Base-by-base conservation (phyloP, 2,113 vertebrate species). In the Saccopteryx bilineata region DNA sequence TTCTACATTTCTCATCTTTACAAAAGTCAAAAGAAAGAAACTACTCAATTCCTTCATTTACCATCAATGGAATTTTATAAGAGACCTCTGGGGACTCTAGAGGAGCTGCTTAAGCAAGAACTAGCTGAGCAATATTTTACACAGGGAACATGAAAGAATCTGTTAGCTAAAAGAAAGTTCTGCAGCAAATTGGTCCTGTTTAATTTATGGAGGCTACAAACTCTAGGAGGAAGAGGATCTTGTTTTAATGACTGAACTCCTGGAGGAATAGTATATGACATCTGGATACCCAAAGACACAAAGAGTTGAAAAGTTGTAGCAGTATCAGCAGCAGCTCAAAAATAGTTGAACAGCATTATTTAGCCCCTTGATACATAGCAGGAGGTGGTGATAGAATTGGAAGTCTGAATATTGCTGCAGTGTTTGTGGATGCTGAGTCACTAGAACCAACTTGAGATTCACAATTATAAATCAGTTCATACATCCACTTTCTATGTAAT, bases 201-300 rank as follows among this genome's bases (percentile, higher is more conserved):
- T 96, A 96, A 97, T 96, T 97, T 96, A 98, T 94, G 69, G 97
- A 97, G 79, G 61, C 88, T 97, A 69, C 28, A 95, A 96, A 97
- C 91, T 93, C 95, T 87, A 84, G 39, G 83, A 91, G 86, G 74
- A 93, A 28, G 61, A 7, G 46, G 97, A 87, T 91, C 58, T 80
- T 97, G 56, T 78, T 95, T 98, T 96, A 88, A 95, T 87, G 74
- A 84, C 39, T 91, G 63, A 96, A 72, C 71, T 86, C 87, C 91
- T 86, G 9, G 79, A 61, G 72, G 61, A 79, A 63, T 60, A 94
- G 65, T 81, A 74, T 71, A 23, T 1, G 19, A 7, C 14, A 90
- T 90, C 66, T 80, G 80, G 95, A 94, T 6, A 92, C 17, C 13
- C 61, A 79, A 33, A 88, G 48, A 85, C 66, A 88, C 33, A 46